A percentile compares a stretch with the other conserved stretches of the same genome.
These are phyloP conservation scores for Amiota minor DNA, from an alignment of 2,888 invertebrate genomes.

Conservation along the genomic window DNA sequence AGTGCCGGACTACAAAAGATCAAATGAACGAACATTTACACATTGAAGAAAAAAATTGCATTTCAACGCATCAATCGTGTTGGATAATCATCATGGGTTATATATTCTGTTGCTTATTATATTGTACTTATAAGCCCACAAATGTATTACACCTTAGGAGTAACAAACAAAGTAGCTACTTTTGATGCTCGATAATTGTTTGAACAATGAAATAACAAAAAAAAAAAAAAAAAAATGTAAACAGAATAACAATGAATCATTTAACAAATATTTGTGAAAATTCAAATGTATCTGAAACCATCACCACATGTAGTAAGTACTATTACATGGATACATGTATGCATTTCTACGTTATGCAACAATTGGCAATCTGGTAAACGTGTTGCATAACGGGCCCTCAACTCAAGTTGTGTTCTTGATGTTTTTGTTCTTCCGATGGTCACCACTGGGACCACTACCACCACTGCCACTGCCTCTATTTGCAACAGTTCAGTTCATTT, in stretches of 20 bases:
- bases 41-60: too few relatives aligned
- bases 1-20: conserved; percentile 17
- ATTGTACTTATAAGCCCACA: neutral
- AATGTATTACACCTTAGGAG: neutral
- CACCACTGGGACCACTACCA: neutral
- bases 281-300: too few relatives aligned
- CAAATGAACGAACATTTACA: neutral
- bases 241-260: conserved; percentile 7
- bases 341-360: conserved; percentile 13
- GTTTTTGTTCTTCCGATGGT: neutral
- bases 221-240: neutral
- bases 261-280: conserved; percentile 3
- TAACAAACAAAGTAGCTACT: neutral
- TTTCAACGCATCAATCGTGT: too few relatives aligned
- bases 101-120: too few relatives aligned
- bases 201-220: neutral
- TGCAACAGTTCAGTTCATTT: conserved; percentile 21
- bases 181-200: neutral
- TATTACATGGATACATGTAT: neutral
- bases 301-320: neutral
- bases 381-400: conserved; percentile 32
- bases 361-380: conserved; percentile 25
- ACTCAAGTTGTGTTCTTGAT: neutral
- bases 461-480: neutral
- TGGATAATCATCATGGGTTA: too few relatives aligned